Percentiles rank a stretch among this genome's conserved stretches.
phyloP scores from a whole-genome alignment of 1,140 invertebrate species.

The Lanistes nyassanus region DNA sequence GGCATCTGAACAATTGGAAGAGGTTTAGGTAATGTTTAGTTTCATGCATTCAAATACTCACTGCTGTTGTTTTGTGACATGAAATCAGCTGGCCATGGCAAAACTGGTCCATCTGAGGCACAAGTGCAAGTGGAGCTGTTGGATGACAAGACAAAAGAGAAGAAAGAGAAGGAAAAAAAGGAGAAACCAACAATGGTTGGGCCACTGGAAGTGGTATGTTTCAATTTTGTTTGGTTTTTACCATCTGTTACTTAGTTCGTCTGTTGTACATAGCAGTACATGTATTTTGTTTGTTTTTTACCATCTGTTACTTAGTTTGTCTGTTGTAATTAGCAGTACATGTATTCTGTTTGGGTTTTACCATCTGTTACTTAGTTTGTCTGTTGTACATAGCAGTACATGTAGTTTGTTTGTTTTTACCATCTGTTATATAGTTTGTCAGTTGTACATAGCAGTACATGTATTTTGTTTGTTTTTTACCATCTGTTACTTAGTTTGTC shows the following conservation, averaged over 20 bases:
- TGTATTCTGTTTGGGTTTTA: not conserved
- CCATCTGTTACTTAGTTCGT: not conserved
- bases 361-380: not conserved
- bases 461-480: no score
- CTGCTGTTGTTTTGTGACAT: no score
- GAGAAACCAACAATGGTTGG: slow-evolving; percentile 43
- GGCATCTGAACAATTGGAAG: not conserved
- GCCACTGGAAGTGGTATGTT: slow-evolving; percentile 39
- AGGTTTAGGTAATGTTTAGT: not conserved
- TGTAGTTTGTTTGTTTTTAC: not conserved
- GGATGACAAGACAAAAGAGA: slow-evolving; percentile 6
- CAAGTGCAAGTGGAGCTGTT: slow-evolving; percentile 1
- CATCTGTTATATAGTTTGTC: not conserved
- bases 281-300: not conserved
- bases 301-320: not conserved
- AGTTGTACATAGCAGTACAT: not conserved
- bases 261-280: not conserved
- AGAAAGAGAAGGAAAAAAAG: slow-evolving; percentile 32
- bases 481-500: no score
- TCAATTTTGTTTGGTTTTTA: not conserved
- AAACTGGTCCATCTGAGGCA: not conserved
- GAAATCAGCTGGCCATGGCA: slow-evolving; percentile 7
- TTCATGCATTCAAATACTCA: no score
- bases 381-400: not conserved
- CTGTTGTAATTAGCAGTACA: not conserved